These are phyloP conservation scores for Leguminivora glycinivorella DNA, from an alignment of 1,140 invertebrate genomes.

Conservation along the genomic window DNA sequence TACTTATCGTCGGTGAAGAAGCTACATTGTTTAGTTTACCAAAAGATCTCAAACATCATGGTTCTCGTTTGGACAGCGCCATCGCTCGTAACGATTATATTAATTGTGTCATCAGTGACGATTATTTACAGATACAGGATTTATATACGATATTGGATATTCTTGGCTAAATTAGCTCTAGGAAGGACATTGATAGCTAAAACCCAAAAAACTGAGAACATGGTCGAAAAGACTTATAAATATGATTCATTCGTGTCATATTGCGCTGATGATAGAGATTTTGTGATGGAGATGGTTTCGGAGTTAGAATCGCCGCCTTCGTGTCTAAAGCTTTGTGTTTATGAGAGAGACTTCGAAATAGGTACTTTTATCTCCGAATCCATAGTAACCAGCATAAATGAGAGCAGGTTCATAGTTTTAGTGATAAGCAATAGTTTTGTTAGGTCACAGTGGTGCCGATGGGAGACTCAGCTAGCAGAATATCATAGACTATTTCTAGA, in stretches of 20 bases:
- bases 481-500: conserved; percentile 77
- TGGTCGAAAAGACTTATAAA: conserved; percentile 59
- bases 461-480: conserved; percentile 83
- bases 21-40: conserved; percentile 53
- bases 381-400: conserved; percentile 80
- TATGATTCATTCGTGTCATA: conserved; percentile 86
- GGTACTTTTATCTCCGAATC: conserved; percentile 82
- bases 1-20: conserved; percentile 62
- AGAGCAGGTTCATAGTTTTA: conserved; percentile 81
- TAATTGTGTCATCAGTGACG: conserved; percentile 44
- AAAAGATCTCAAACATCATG: conserved; percentile 61
- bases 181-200: conserved; percentile 66
- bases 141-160: conserved; percentile 80
- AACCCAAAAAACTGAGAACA: conserved; percentile 39
- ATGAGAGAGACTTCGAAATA: conserved; percentile 83
- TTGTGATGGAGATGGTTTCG: conserved; percentile 79
- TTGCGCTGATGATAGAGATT: conserved; percentile 81
- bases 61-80: conserved; percentile 62
- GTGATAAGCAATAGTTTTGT: conserved; percentile 83
- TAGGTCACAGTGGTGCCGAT: conserved; percentile 83
- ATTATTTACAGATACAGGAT: conserved; percentile 66
- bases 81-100: conserved; percentile 49
- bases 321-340: conserved; percentile 81
- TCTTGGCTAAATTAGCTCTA: conserved; percentile 73
- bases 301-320: conserved; percentile 80